A percentile compares a stretch with the other conserved stretches of the same genome.
Conservation (phyloP, 2,113 vertebrate species). For the Chlamydotis undulata region DNA sequence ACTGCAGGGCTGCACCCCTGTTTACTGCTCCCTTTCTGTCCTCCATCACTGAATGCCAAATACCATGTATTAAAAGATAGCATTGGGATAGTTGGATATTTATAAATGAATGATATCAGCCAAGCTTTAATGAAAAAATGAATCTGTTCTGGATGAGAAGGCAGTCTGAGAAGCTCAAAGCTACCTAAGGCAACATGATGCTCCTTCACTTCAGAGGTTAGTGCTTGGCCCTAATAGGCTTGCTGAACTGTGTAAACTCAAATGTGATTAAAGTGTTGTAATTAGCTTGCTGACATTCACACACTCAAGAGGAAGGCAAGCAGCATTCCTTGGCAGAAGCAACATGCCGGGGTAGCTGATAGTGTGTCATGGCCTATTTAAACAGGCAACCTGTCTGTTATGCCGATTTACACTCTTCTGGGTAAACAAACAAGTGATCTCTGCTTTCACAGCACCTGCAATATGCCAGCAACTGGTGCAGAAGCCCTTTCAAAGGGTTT, state of each 20-base stretch:
- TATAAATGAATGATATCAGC: slow-evolving; percentile 43
- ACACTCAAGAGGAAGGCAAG: background rate
- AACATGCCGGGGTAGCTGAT: background rate
- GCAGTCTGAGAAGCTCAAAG: background rate
- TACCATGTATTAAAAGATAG: background rate
- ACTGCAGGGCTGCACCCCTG: background rate
- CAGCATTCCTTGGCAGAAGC: slow-evolving; percentile 17
- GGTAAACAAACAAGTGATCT: slow-evolving; percentile 15
- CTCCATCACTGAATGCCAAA: background rate
- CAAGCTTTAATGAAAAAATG: background rate
- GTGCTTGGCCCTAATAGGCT: background rate
- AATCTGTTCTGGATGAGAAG: background rate
- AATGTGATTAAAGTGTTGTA: background rate
- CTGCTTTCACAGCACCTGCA: background rate
- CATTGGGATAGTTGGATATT: background rate
- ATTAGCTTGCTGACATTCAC: background rate
- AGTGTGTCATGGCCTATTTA: slow-evolving; percentile 31
- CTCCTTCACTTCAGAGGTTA: background rate
- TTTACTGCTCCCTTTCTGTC: background rate
- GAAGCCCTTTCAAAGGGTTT: background rate
- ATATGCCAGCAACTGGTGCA: background rate
- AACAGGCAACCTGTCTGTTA: slow-evolving; percentile 12
- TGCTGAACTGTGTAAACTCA: slow-evolving; percentile 27
- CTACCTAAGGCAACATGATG: background rate
- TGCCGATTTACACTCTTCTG: slow-evolving; percentile 15